Evolutionary conservation across 92 coral and sea anemone species (phyloP), one percentile per base, ranked within the genome.

Genomic region (Paramuricea clavata): DNA sequence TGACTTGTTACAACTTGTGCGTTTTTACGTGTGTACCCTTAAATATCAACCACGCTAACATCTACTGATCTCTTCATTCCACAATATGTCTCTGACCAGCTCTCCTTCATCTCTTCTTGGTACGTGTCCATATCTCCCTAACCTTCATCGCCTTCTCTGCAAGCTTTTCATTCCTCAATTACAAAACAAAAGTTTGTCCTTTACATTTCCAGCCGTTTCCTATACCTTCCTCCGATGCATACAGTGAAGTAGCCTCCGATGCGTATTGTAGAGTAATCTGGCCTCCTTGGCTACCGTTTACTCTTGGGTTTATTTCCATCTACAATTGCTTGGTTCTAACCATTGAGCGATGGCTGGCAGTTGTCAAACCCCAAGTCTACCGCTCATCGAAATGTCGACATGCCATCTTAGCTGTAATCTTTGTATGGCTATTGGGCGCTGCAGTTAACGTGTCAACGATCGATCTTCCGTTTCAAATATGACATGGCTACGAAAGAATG

Each of bases 331-430:
- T 76, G 10, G 44, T 34, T 11, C 82, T 76, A 0, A 27, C 82
- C n/a, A 28, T 76, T 61, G 82, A 76, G 26, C 64, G 82, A 31
- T 76, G 82, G 82, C 21, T 76, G 25, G 82, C 82, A 30, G 82
- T 76, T 11, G 82, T 76, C 42, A 76, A 76, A 76, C 82, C 82
- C 1, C 25, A 49, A 21, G 41, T 76, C 34, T 76, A 76, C 68
- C 68, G 65, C 68, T 49, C 44, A 0, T 49, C 49, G 12, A 49
- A 54, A 19, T 25, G 44, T 19, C 68, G 59, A 4, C 82, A 49
- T 11, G 82, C 82, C 22, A 21, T 76, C 34, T 27, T 27, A 3
- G 67, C 68, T 5, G 82, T 76, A 1, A 13, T 76, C 2, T 30
- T 76, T 0, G 68, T 54, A 2, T 76, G 67, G 82, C 47, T 42